Evolutionary conservation across 2,888 invertebrate genomes (phyloP), one percentile per base, ranked within the genome.

Genomic region (Pandemis heparana): DNA sequence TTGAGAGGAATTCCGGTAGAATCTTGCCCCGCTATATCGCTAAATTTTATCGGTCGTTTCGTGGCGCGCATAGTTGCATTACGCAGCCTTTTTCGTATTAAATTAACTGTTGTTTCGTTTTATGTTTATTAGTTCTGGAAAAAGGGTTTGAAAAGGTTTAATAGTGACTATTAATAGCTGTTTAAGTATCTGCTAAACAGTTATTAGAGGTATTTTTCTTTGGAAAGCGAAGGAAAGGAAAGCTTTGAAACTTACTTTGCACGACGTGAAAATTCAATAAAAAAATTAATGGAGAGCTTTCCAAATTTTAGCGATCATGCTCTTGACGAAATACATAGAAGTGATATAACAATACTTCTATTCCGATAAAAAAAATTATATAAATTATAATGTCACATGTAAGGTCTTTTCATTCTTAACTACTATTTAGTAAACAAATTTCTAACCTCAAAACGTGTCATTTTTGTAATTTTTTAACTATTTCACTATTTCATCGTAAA

Each of bases 21-120:
- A 16, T 1, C 43, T 41, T 23, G 32, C 16, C 43, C 53, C 6
- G 65, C 61, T 23, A 32, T 67, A 46, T 67, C 67, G 53, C 67
- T 53, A 69, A 61, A 46, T 72, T 62, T 72, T 61, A 53, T 39
- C 0, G 32, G 61, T 23, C 60, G 12, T 59, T 66, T 12, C 6
- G 71, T 18, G 71, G 71, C 63, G 16, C 18, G 5, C 12, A 23
- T 56, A 56, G 23, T 56, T 23, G 5, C 56, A 56, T 56, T 23
- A 12, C 23, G 23, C 56, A 1, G 10, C 23, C n/a, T 23, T 56
- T 56, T 56, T 56, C 16, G 56, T 56, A 12, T 56, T 56, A 56
- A 12, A 56, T 56, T 56, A 56, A 23, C 56, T 41, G 32, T 62
- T 63, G 63, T 63, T 63, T 38, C 38, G 38, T 7, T 63, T 63